Evolutionary conservation across 2,888 invertebrate species (phyloP).

Genomic region (Trimorus sp.): DNA sequence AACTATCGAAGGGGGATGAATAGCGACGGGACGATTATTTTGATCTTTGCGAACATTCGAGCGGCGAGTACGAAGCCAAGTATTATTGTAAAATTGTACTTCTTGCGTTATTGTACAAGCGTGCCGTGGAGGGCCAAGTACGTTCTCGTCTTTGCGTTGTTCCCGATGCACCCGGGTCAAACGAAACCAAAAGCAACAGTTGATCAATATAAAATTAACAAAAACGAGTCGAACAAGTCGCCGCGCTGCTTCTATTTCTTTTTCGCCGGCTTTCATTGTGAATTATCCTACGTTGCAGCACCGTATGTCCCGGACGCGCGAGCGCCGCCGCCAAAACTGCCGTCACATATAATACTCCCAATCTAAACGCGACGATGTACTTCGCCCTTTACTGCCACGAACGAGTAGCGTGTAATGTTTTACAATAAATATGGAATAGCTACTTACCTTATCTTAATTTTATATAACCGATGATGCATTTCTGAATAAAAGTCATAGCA

Average conservation of each 20-base stretch:
- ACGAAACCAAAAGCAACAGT: not conserved
- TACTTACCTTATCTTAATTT: slow-evolving; percentile 67
- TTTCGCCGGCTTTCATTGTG: slow-evolving; percentile 36
- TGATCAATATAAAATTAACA: slow-evolving; percentile 4
- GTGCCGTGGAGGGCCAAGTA: slow-evolving; percentile 61
- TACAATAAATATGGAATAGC: slow-evolving; percentile 66
- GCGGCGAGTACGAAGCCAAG: slow-evolving; percentile 65
- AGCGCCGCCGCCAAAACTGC: slow-evolving; percentile 59
- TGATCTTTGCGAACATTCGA: slow-evolving; percentile 49
- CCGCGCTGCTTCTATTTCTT: slow-evolving; percentile 6
- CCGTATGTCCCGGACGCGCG: slow-evolving; percentile 35
- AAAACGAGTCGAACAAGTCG: slow-evolving; percentile 1
- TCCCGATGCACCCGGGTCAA: not conserved
- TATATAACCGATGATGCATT: slow-evolving; percentile 72
- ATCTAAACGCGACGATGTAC: slow-evolving; percentile 51
- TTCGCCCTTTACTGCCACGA: slow-evolving; percentile 60
- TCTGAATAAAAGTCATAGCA: slow-evolving; percentile 73
- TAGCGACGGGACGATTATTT: slow-evolving; percentile 31
- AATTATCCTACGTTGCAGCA: slow-evolving; percentile 32
- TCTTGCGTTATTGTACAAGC: slow-evolving; percentile 72
- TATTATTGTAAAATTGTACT: slow-evolving; percentile 76
- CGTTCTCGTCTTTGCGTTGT: slow-evolving; percentile 40
- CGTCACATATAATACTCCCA: slow-evolving; percentile 32
- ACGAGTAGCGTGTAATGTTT: slow-evolving; percentile 63
- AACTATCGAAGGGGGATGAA: slow-evolving; percentile 12